phyloP scores from a whole-genome alignment of 2,888 invertebrate species.

The Tiliacea citrago region DNA sequence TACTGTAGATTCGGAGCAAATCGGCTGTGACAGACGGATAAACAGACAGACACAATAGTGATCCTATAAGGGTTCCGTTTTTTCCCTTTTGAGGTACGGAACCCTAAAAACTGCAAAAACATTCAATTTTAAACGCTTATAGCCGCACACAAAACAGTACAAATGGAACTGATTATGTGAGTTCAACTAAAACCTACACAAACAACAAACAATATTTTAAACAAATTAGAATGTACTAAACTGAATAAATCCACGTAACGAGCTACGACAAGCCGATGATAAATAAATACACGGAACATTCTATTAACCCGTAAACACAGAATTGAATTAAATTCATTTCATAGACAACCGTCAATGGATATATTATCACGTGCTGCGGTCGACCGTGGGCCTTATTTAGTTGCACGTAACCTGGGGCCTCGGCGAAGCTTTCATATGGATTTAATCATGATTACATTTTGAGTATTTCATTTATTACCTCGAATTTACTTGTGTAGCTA shows the following conservation, averaged over 20 bases:
- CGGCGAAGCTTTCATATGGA: conserved; percentile 23
- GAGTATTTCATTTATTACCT: conserved; percentile 33
- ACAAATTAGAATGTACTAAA: conserved; percentile 31
- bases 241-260: conserved; percentile 27
- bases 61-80: too few relatives aligned
- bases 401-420: conserved; percentile 27
- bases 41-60: too few relatives aligned
- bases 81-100: too few relatives aligned
- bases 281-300: conserved; percentile 45
- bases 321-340: conserved; percentile 47
- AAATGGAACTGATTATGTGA: conserved; percentile 2
- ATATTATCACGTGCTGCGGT: conserved; percentile 50
- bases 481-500: conserved; percentile 5
- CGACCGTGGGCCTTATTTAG: conserved; percentile 44
- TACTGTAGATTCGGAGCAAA: too few relatives aligned
- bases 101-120: too few relatives aligned
- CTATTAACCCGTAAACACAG: conserved; percentile 37
- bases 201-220: conserved; percentile 19
- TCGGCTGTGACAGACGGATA: too few relatives aligned
- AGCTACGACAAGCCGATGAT: conserved; percentile 23
- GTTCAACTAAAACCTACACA: conserved; percentile 6
- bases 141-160: not conserved
- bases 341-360: conserved; percentile 48
- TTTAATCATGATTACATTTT: conserved; percentile 47
- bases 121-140: not conserved